phyloP scores from a whole-genome alignment of 2,888 invertebrate genomes.

The Callosobruchus maculatus region DNA sequence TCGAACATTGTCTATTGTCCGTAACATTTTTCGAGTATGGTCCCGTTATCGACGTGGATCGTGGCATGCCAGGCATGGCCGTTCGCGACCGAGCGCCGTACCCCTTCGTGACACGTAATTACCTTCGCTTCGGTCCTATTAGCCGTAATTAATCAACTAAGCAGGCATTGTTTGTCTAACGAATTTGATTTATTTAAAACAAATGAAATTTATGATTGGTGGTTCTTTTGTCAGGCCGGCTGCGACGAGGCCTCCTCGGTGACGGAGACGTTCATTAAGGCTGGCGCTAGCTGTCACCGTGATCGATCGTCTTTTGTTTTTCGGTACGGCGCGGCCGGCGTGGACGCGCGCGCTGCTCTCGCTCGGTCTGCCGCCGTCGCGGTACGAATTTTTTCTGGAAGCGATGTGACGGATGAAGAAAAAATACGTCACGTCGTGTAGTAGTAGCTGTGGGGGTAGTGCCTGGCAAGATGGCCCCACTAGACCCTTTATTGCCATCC shows the following conservation, averaged over 20 bases:
- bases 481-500: too few relatives aligned
- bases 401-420: neutral
- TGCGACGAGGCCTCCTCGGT: slow-evolving; percentile 16
- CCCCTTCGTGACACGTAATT: slow-evolving; percentile 21
- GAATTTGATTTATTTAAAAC: slow-evolving; percentile 42
- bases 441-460: too few relatives aligned
- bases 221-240: slow-evolving; percentile 29
- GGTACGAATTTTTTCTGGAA: neutral
- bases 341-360: neutral
- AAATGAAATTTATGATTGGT: slow-evolving; percentile 43
- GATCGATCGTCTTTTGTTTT: slow-evolving; percentile 39
- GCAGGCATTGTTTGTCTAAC: slow-evolving; percentile 36
- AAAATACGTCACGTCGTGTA: too few relatives aligned
- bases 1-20: neutral
- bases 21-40: neutral
- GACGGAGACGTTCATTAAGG: slow-evolving; percentile 37
- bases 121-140: slow-evolving; percentile 25
- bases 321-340: slow-evolving; percentile 1
- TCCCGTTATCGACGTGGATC: neutral
- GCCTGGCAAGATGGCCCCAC: too few relatives aligned
- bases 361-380: neutral
- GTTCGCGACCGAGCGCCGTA: neutral
- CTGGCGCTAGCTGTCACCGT: slow-evolving; percentile 36
- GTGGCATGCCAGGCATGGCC: neutral
- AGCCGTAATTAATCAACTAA: slow-evolving; percentile 38